Conservation (phyloP, 2,888 invertebrate species). For the Brenthis daphne region DNA sequence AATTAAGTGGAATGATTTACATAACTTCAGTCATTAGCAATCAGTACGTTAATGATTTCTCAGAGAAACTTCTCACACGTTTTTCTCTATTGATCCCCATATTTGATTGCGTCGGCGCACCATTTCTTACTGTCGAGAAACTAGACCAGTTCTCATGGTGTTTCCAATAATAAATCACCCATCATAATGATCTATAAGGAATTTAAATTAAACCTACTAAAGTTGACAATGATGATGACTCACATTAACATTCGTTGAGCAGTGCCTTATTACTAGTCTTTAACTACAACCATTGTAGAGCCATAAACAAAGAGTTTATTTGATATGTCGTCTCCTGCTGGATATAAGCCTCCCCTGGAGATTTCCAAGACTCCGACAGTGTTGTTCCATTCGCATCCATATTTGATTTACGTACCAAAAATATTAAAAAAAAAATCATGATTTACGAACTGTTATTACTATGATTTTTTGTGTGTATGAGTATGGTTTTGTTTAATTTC, state of each 20-base stretch:
- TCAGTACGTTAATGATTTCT: constrained; percentile 26
- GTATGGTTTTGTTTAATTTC: no score
- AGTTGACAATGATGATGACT: constrained; percentile 3
- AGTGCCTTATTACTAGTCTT: constrained; percentile 4
- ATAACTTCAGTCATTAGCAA: constrained; percentile 10
- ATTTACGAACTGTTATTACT: no score
- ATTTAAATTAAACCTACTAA: constrained; percentile 13
- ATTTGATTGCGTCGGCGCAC: constrained; percentile 39
- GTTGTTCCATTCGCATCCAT: no score
- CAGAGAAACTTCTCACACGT: constrained; percentile 38
- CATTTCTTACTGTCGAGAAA: constrained; percentile 42
- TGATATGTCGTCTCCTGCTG: no score
- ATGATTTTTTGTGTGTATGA: no score
- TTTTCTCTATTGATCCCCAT: constrained; percentile 39
- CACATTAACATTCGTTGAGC: not conserved
- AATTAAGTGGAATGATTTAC: constrained; percentile 1
- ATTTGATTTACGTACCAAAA: no score
- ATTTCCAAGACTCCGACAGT: no score
- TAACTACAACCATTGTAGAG: not conserved
- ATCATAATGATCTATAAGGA: not conserved
- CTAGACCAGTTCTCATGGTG: constrained; percentile 45
- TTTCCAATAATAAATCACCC: constrained; percentile 40
- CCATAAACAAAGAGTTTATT: no score
- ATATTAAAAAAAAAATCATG: no score
- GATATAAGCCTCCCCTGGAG: no score